Evolutionary conservation across 2,797 vertebrate species (phyloP).

Genomic region (Arnoldichthys spilopterus): DNA sequence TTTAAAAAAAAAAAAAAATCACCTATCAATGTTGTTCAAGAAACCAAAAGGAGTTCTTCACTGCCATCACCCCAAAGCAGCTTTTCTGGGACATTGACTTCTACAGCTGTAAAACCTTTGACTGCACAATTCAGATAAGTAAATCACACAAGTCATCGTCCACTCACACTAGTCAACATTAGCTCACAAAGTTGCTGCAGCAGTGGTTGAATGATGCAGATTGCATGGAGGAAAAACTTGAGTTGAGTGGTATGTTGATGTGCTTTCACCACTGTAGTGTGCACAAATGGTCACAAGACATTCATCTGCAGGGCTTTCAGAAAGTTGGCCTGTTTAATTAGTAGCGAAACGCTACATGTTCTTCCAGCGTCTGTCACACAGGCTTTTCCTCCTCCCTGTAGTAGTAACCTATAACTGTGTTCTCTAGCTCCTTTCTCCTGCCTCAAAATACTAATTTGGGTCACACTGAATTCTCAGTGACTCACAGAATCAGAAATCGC

Average conservation of each 20-base stretch:
- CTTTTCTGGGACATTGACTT: neutral
- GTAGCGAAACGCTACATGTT: too few relatives aligned
- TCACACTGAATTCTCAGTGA: neutral
- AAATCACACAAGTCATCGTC: too few relatives aligned
- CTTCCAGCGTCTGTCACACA: neutral
- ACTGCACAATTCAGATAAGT: neutral
- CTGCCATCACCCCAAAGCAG: neutral
- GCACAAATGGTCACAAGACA: too few relatives aligned
- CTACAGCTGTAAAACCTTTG: too few relatives aligned
- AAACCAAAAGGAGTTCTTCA: too few relatives aligned
- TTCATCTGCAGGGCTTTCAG: neutral
- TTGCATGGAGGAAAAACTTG: too few relatives aligned
- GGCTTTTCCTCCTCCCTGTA: neutral
- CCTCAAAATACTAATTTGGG: constrained; percentile 1
- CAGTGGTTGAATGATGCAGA: neutral
- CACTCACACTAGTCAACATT: neutral
- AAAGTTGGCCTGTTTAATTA: neutral
- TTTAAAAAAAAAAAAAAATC: too few relatives aligned
- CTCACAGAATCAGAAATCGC: neutral
- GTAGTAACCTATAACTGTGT: neutral
- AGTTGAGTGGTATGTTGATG: too few relatives aligned
- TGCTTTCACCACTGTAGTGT: too few relatives aligned
- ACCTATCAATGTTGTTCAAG: too few relatives aligned
- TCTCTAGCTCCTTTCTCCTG: neutral
- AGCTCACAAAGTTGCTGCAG: too few relatives aligned